Conservation (phyloP, 2,888 invertebrate species). For the Silvanus unidentatus region DNA sequence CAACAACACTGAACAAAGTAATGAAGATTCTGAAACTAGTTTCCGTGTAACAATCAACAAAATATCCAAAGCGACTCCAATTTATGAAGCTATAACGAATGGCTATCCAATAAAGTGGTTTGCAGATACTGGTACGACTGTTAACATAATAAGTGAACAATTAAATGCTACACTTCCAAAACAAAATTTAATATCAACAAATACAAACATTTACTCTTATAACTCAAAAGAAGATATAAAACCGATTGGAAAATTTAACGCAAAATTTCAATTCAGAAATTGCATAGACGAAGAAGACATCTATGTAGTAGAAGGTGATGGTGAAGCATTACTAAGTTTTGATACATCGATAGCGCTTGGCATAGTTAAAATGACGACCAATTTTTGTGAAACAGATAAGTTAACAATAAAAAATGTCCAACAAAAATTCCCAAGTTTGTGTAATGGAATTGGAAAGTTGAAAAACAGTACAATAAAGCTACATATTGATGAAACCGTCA, state of each 20-base stretch:
- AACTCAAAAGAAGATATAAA: background rate
- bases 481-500: conserved; percentile 10
- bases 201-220: background rate
- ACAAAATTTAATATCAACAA: background rate
- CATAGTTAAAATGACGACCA: conserved; percentile 1
- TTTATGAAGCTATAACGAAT: background rate
- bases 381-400: background rate
- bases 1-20: conserved; percentile 4
- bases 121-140: conserved; percentile 10
- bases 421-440: conserved; percentile 5
- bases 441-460: conserved; percentile 23
- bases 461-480: conserved; percentile 11
- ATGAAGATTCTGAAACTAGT: background rate
- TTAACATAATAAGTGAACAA: conserved; percentile 6
- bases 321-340: conserved; percentile 4
- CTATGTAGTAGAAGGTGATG: conserved; percentile 5
- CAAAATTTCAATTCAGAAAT: background rate
- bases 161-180: conserved; percentile 1
- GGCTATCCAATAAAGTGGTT: background rate
- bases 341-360: conserved; percentile 5
- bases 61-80: background rate
- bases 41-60: background rate
- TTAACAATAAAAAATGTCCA: background rate
- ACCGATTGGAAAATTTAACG: conserved; percentile 7
- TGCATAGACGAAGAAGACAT: conserved; percentile 1